phyloP scores from a whole-genome alignment of 1,140 invertebrate genomes.

The Euwallacea similis region DNA sequence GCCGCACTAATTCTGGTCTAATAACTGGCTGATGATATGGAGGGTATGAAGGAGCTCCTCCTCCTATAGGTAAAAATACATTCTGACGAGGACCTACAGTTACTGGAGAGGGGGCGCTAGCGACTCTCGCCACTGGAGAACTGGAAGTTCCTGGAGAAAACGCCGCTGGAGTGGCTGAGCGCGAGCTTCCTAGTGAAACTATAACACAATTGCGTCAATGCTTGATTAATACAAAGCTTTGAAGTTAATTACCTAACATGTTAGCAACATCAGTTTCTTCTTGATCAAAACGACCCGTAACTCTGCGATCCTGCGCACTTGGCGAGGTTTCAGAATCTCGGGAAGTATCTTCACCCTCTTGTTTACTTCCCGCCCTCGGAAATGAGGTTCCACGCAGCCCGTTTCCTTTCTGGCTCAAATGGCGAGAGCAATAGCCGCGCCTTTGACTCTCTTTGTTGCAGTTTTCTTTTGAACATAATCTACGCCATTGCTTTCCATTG shows the following conservation, averaged over 20 bases:
- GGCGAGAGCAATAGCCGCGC: slow-evolving; percentile 92
- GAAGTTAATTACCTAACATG: slow-evolving; percentile 74
- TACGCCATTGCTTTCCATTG: slow-evolving; percentile 98
- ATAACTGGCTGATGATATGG: slow-evolving; percentile 44
- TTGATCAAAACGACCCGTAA: slow-evolving; percentile 80
- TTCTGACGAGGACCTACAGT: slow-evolving; percentile 68
- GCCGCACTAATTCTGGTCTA: slow-evolving; percentile 34
- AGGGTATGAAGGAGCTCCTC: slow-evolving; percentile 33
- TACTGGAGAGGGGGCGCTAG: slow-evolving; percentile 65
- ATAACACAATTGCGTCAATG: not conserved
- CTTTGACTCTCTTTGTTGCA: slow-evolving; percentile 98
- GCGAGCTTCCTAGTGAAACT: slow-evolving; percentile 90
- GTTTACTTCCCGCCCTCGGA: slow-evolving; percentile 58
- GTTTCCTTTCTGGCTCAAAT: slow-evolving; percentile 86
- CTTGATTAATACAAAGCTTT: not conserved
- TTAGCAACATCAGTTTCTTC: slow-evolving; percentile 96
- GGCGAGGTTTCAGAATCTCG: slow-evolving; percentile 87
- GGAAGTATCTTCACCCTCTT: slow-evolving; percentile 88
- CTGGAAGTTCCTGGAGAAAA: slow-evolving; percentile 74
- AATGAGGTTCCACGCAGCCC: slow-evolving; percentile 55
- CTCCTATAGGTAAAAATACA: slow-evolving; percentile 82
- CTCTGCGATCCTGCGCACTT: slow-evolving; percentile 69
- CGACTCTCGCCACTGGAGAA: slow-evolving; percentile 54
- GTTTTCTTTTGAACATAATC: slow-evolving; percentile 90
- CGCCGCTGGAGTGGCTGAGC: slow-evolving; percentile 70